Conservation (phyloP, 1,140 invertebrate genomes). For the Cyrtorhinus lividipennis region DNA sequence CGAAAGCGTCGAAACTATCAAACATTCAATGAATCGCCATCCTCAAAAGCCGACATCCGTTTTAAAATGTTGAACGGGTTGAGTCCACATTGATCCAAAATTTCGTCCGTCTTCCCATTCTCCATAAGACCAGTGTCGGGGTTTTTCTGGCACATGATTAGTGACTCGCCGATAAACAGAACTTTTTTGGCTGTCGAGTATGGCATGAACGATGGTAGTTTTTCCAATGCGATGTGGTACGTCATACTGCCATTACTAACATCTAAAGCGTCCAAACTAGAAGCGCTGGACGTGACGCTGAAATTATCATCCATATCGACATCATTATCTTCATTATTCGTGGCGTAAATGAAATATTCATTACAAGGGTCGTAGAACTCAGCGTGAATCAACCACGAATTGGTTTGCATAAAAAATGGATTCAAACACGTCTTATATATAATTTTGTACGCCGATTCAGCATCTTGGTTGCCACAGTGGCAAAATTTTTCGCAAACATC, state of each 20-base stretch:
- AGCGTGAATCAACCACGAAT: slow-evolving; percentile 13
- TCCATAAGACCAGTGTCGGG: neutral
- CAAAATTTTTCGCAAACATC: slow-evolving; percentile 8
- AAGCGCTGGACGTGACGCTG: neutral
- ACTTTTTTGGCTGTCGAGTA: slow-evolving; percentile 10
- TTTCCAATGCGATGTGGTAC: neutral
- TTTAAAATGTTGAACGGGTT: neutral
- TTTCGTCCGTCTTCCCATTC: neutral
- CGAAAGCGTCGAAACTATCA: neutral
- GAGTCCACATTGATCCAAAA: neutral
- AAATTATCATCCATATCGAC: neutral
- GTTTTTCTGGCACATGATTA: slow-evolving; percentile 2
- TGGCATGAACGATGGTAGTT: slow-evolving; percentile 8
- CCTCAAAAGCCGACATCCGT: neutral
- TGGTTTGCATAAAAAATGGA: slow-evolving; percentile 3
- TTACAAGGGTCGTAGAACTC: slow-evolving; percentile 4
- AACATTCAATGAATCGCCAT: neutral
- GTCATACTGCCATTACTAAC: no score
- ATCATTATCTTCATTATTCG: neutral
- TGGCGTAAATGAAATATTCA: slow-evolving; percentile 7
- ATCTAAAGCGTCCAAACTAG: neutral
- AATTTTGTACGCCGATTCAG: neutral
- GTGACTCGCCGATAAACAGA: slow-evolving; percentile 13
- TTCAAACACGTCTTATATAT: slow-evolving; percentile 12
- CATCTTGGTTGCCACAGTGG: neutral